phyloP scores from a whole-genome alignment of 2,113 vertebrate species.

The Empidonax alnorum region DNA sequence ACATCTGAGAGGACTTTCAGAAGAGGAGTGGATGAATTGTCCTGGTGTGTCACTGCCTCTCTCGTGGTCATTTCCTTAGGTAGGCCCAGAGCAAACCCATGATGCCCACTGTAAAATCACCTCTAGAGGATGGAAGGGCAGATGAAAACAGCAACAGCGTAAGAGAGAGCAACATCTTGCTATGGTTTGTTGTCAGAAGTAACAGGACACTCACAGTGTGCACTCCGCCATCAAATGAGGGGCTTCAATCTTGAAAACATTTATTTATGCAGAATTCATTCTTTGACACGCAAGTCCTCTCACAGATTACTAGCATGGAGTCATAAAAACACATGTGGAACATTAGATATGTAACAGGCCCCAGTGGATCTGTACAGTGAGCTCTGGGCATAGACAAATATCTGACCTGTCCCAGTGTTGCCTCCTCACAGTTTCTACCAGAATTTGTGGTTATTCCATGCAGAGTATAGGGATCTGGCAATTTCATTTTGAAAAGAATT shows the following conservation, averaged over 20 bases:
- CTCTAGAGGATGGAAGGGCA: neutral
- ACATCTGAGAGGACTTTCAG: neutral
- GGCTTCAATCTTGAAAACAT: neutral
- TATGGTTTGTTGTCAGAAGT: rapidly evolving
- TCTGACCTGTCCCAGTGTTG: neutral
- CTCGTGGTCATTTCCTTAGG: neutral
- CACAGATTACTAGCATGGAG: neutral
- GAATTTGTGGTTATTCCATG: neutral
- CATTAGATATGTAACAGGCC: neutral
- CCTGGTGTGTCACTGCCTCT: neutral
- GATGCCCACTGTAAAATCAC: neutral
- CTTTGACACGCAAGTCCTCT: neutral
- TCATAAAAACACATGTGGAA: neutral
- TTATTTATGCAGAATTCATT: neutral
- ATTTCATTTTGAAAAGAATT: neutral
- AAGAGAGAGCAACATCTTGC: neutral
- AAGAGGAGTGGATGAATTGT: neutral
- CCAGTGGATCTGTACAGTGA: neutral
- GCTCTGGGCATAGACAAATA: neutral
- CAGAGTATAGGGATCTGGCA: neutral
- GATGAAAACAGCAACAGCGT: neutral
- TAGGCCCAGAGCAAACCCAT: no score
- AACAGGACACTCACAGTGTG: neutral
- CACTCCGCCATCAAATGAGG: neutral
- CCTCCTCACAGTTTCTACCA: neutral